These are phyloP conservation scores for Cettia cetti DNA, from an alignment of 2,113 vertebrate species.

Conservation along the genomic window DNA sequence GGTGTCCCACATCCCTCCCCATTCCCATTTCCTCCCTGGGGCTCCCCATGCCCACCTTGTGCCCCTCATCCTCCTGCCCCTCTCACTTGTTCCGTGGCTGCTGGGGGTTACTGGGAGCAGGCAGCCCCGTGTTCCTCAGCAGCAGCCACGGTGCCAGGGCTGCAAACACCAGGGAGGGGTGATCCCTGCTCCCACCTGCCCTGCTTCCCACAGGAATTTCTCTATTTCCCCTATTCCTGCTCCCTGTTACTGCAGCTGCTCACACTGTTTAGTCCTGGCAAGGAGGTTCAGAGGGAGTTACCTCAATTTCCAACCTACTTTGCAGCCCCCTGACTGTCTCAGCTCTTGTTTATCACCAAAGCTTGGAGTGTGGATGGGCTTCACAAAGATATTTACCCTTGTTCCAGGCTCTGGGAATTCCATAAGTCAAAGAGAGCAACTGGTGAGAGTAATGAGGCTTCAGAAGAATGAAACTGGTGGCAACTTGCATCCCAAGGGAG, in stretches of 20 bases:
- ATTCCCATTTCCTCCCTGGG: neutral
- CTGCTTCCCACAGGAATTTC: neutral
- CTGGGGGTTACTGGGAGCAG: neutral
- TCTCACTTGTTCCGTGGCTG: neutral
- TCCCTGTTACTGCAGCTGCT: rapidly evolving
- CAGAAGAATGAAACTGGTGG: neutral
- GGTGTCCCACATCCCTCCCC: neutral
- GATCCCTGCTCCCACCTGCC: neutral
- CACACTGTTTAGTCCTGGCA: rapidly evolving
- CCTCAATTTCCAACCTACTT: neutral
- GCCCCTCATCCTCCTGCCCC: neutral
- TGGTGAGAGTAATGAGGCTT: constrained; percentile 44
- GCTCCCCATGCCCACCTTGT: neutral
- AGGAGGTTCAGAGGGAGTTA: neutral
- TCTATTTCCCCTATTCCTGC: neutral
- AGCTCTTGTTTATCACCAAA: neutral
- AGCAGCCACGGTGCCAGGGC: neutral
- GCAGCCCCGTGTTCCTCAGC: neutral
- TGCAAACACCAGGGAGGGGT: neutral
- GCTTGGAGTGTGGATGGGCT: neutral
- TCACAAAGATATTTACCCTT: neutral
- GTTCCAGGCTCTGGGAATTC: neutral
- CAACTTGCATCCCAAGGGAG: neutral
- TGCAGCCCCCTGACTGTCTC: neutral
- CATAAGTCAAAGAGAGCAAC: constrained; percentile 13